Evolutionary conservation across 1,140 invertebrate species (phyloP).

Genomic region (Tenebrio molitor): DNA sequence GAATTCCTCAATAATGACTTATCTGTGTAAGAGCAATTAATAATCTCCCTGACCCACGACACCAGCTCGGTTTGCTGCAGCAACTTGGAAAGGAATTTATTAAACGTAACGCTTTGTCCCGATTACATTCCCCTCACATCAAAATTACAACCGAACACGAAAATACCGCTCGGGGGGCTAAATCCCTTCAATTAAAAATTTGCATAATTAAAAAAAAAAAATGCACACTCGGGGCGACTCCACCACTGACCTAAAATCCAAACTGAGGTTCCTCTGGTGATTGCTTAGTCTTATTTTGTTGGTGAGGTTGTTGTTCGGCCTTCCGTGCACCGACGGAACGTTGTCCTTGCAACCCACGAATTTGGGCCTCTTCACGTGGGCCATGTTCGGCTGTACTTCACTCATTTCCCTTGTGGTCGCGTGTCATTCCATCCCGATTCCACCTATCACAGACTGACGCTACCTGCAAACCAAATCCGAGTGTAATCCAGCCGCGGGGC

Average conservation of each 20-base stretch:
- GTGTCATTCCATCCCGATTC: conserved; percentile 15
- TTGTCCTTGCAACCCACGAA: conserved; percentile 41
- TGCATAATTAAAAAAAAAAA: too few relatives aligned
- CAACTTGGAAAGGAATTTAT: background rate
- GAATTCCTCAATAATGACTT: background rate
- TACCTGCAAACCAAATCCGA: background rate
- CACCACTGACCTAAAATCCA: conserved; percentile 77
- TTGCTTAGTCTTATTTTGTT: conserved; percentile 74
- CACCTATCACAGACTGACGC: conserved; percentile 23
- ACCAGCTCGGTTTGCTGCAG: background rate
- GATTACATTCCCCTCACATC: too few relatives aligned
- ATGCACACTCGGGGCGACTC: too few relatives aligned
- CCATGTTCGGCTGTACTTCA: conserved; percentile 31
- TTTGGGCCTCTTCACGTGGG: conserved; percentile 38
- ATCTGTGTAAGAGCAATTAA: background rate
- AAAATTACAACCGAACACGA: too few relatives aligned
- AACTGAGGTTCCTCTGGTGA: conserved; percentile 82
- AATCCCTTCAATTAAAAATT: too few relatives aligned
- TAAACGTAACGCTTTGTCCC: too few relatives aligned
- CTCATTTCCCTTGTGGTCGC: conserved; percentile 6
- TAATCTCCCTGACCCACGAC: background rate
- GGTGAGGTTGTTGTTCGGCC: conserved; percentile 69
- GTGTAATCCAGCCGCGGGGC: background rate
- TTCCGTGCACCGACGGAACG: conserved; percentile 74
- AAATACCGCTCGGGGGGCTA: too few relatives aligned